Base-by-base conservation (phyloP, 2,888 invertebrate species). In the Chromoteleia sp. region DNA sequence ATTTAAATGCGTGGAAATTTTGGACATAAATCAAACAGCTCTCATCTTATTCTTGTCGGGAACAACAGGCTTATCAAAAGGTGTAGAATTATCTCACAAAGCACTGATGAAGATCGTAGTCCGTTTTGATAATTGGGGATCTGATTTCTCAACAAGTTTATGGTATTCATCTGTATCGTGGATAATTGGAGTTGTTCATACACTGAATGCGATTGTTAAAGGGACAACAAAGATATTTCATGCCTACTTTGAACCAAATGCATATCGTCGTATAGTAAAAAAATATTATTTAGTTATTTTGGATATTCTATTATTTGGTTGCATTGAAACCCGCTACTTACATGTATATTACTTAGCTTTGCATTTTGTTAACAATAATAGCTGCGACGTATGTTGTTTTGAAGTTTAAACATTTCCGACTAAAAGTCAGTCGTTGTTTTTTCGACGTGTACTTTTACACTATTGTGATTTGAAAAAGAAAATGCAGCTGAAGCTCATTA, bases 41-140 rank as follows among this genome's bases (percentile, higher is more conserved):
- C 7, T 85, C 4, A 85, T 91, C 4, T 10, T 90, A 2, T 90
- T 86, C 30, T 88, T 90, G 0, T 91, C 91, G 0, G 91, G 90
- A 0, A 89, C 88, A 0, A 89, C 89, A 0, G 91, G 89, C 0
- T 15, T 86, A 4, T 87, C 91, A 0, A 91, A 91, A 10, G 89
- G 86, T 2, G 86, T 87, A 0, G 83, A 87, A 1, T 58, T 88
- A 3, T 84, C 89, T 2, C 87, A 90, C 50, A 36, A 77, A 10
- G 52, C 77, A 6, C 15, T 89, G 8, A 39, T 85, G 21, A 59
- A 68, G 2, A 81, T 85, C 45, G 48, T 83, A 14, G 30, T 56
- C 12, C 3, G 45, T 0, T 12, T 80, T 12, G 67, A 59, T 4
- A 0, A 39, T 2, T 52, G 33, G 59, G 19, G 48, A 2, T 0